Base-by-base conservation (phyloP, 2,888 invertebrate species). In the Monochamus alternatus region DNA sequence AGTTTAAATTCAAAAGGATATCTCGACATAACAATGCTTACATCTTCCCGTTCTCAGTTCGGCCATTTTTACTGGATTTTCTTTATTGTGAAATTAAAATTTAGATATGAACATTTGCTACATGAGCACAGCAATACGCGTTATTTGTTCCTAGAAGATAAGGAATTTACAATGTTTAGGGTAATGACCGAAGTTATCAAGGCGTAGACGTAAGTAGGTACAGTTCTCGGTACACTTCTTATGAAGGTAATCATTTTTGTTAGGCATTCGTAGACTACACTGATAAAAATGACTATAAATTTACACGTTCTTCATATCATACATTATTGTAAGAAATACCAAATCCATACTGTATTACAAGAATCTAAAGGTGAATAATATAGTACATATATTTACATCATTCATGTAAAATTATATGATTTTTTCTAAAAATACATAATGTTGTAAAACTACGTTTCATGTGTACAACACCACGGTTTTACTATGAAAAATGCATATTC, bases 1-100 rank as follows among this genome's bases (percentile, higher is more conserved):
- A 81, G 81, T 81, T 79, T 80, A 78, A 81, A 81, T 81, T 81
- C 81, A 81, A 77, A 77, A 76, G 78, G 78, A 75, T 79, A 81
- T 81, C 81, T 78, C 76, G 79, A 80, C 81, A 78, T 73, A 80
- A 81, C 81, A 81, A 81, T 81, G 79, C 78, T 58, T 73, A 70
- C 76, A 81, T 79, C 78, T 78, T 72, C 32, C 60, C 67, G 73
- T 78, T 67, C 71, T 68, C 66, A 58, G 68, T 63, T 38, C 67
- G 69, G 65, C 69, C 75, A 69, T 76, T 73, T 75, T 65, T 69
- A 43, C 69, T 58, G 73, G 43, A 38, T 59, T 75, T 71, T 64
- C 51, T 52, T 75, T 75, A 43, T 62, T 62, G 52, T 68, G 43
- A 75, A 75, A 75, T 67, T 72, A 69, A 66, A 66, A 72, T 72